Base-by-base conservation (phyloP, 2,797 vertebrate species). In the Halcyon chelicuti region DNA sequence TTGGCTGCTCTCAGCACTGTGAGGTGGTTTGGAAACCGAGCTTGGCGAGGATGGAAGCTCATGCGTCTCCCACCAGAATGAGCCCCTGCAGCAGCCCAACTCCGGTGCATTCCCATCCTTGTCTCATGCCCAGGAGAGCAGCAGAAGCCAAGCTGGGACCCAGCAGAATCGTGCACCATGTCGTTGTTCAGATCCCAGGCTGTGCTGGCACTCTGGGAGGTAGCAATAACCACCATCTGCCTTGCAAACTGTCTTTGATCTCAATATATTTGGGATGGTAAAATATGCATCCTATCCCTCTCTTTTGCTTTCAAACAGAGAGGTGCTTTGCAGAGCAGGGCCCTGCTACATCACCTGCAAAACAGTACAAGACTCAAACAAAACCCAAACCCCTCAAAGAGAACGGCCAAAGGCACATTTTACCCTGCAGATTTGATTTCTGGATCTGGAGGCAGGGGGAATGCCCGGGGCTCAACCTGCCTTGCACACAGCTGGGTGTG, bases 91-190 rank as follows among this genome's bases (percentile, higher is more conserved):
- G 35, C 39, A 67, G 21, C 46, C 47, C 22, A 3, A 18, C 46
- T 82, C 39, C 60, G 39, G 44, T n/a, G 28, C 29, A 12, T n/a
- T 16, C 11, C 47, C 12, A 58, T 31, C 13, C 52, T 57, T 58
- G 33, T n/a, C 23, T 71, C 42, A 5, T 20, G 15, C 31, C 44
- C 63, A 61, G 33, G n/a, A 66, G 25, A 85, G 47, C 40, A 55
- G 66, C 72, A 65, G 60, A 23, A 79, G 33, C 33, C 52, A 70
- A 68, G 29, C 49, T 75, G 74, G 74, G 26, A 85, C 29, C 40
- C 40, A 35, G 7, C 0, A 6, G 33, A 20, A 12, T n/a, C 8
- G 0, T 2, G 7, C 14, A 37, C 20, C 8, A 0, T 2, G 20
- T 31, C 23, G 26, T 19, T 78, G 51, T 76, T 73, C 25, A 3